Evolutionary conservation across 2,797 vertebrate species (phyloP), one percentile per base, ranked within the genome.

Genomic region (Australoheros facetus): DNA sequence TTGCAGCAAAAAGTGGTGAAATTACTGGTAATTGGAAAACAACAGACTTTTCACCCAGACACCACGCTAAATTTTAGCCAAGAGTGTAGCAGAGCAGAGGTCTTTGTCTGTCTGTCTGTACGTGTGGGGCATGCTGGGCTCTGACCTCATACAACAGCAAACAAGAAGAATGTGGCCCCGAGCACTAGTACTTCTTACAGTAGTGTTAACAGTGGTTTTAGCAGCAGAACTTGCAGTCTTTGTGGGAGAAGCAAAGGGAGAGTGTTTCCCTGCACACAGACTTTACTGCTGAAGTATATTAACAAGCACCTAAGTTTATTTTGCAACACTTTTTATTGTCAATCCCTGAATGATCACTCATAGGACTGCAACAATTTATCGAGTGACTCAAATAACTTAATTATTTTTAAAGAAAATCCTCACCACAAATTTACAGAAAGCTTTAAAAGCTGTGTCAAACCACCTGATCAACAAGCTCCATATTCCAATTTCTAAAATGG

Each of bases 71-170:
- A 55, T 58, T 32, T 60, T 56, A 56, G 75, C 59, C 71, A 69
- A 48, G 10, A 72, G 28, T 10, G 37, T 69, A 71, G 21, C 23
- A 32, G 59, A 73, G 56, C 59, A 66, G 72, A 79, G 55, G 73
- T 80, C 70, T 58, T 62, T 39, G 76, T 32, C 11, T 64, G 32
- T 19, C 13, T 54, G 60, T 42, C 60, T 34, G 28, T 30, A 1
- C 23, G 58, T 21, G 34, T 60, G 9, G 4, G 58, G 51, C 32
- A 62, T 54, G 58, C n/a, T 51, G 11, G 55, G 56, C 51, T 74
- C 26, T 71, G 71, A 71, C 77, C 66, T 76, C 78, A 77, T n/a
- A 54, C 23, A 45, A 51, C 75, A 78, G 75, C 71, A 85, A 71
- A 85, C 75, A 83, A 81, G 73, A 75, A 42, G 58, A 69, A 58